phyloP scores from a whole-genome alignment of 2,797 vertebrate genomes.

The Danio jaintianensis region DNA sequence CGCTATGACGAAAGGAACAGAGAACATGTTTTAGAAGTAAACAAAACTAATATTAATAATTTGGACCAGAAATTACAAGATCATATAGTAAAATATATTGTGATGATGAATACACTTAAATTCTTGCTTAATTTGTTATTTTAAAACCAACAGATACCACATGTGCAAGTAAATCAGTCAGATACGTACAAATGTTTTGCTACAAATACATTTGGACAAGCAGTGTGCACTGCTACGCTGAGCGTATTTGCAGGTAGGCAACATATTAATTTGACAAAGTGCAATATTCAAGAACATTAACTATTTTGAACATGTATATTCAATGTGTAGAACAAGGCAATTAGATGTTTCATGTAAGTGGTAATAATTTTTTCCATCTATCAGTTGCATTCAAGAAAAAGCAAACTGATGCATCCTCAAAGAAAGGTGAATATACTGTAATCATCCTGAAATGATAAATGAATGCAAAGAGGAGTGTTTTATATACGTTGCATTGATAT shows the following conservation, averaged over 20 bases:
- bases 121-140: not conserved
- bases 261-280: not conserved
- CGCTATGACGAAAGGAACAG: conserved; percentile 70
- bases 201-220: conserved; percentile 84
- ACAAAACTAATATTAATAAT: not conserved
- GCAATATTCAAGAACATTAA: not conserved
- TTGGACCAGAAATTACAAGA: not conserved
- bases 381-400: conserved; percentile 82
- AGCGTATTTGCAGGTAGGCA: conserved; percentile 83
- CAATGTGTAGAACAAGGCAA: too few relatives aligned
- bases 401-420: conserved; percentile 61
- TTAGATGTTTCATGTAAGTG: too few relatives aligned
- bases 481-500: not conserved
- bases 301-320: not conserved
- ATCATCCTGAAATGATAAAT: not conserved
- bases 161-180: conserved; percentile 74
- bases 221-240: conserved; percentile 78
- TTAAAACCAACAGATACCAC: conserved; percentile 75
- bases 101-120: not conserved
- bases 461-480: not conserved
- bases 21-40: conserved; percentile 87
- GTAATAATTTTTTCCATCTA: conserved; percentile 46
- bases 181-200: conserved; percentile 86
- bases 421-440: conserved; percentile 6
- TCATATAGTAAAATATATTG: not conserved